Conservation (phyloP, 2,113 vertebrate genomes). For the Pardalotus punctatus region DNA sequence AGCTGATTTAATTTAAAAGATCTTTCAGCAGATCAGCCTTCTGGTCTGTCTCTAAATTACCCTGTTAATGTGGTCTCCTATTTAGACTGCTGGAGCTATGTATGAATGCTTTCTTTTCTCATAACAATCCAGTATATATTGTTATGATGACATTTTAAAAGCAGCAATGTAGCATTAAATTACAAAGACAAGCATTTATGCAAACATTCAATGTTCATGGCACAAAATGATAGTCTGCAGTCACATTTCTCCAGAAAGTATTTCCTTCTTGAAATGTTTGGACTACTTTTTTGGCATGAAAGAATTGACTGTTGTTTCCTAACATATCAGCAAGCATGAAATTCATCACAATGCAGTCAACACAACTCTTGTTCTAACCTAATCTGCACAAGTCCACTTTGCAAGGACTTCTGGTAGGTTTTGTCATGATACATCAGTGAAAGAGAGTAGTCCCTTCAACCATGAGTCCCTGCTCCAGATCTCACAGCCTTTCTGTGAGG, state of each 20-base stretch:
- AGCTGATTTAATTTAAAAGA: neutral
- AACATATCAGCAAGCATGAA: neutral
- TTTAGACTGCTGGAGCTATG: neutral
- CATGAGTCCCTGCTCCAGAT: neutral
- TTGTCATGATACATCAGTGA: neutral
- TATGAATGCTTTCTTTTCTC: neutral
- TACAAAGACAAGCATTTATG: neutral
- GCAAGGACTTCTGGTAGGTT: neutral
- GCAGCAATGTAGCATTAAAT: neutral
- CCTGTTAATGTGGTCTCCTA: neutral
- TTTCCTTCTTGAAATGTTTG: neutral
- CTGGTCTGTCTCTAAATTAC: neutral
- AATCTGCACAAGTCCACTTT: neutral
- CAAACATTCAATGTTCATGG: neutral
- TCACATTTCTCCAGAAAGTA: neutral
- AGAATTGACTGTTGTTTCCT: neutral
- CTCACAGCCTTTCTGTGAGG: neutral
- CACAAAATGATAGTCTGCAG: neutral
- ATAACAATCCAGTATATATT: neutral
- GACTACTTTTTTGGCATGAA: neutral
- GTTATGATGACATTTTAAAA: neutral
- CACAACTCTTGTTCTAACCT: neutral
- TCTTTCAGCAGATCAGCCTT: neutral
- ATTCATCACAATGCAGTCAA: neutral
- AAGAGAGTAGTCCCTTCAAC: neutral